Evolutionary conservation across 2,797 vertebrate genomes (phyloP), one percentile per base, ranked within the genome.

Genomic region (Aldrovandia affinis): DNA sequence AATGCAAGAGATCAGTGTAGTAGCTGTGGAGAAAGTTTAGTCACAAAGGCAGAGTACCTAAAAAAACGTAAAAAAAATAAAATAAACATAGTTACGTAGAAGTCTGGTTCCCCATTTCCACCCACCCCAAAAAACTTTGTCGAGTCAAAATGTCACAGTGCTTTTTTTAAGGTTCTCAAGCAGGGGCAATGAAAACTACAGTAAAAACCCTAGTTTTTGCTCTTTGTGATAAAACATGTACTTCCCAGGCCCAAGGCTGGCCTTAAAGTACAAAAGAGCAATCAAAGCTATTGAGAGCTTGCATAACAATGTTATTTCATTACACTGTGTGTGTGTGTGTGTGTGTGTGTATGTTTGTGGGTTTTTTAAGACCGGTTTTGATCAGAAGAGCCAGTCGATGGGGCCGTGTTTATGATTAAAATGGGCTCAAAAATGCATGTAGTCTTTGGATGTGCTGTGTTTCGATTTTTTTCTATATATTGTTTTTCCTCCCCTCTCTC

Each of bases 251-350:
- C 44, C 79, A 87, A 80, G 54, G 84, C 83, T 84, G 77, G 86
- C 89, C 90, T 92, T 91, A 90, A 92, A 89, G 89, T 87, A 86
- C 87, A 91, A 82, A 90, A 82, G 70, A 89, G 57, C 63, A 44
- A 78, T 44, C 68, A 61, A 81, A 85, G 86, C 83, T 65, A 78
- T 84, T 82, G 86, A 84, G 84, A 87, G 87, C 90, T 82, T 86
- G 85, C 91, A 90, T 90, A 84, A 81, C 85, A 85, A 82, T 86
- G 84, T 25, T 59, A 10, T 59, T 59, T 59, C 20, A 59, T 59
- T 59, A 59, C 20, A 4, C 57, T 15, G 57, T 59, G n/a, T 59
- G 57, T 18, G 7, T 59, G 15, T 59, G 57, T 25, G 12, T 25
- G 15, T 59, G 25, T 86, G 44, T 84, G 86, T 87, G 85, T n/a